Evolutionary conservation across 2,888 invertebrate species (phyloP).

Genomic region (Notocelia uddmanniana): DNA sequence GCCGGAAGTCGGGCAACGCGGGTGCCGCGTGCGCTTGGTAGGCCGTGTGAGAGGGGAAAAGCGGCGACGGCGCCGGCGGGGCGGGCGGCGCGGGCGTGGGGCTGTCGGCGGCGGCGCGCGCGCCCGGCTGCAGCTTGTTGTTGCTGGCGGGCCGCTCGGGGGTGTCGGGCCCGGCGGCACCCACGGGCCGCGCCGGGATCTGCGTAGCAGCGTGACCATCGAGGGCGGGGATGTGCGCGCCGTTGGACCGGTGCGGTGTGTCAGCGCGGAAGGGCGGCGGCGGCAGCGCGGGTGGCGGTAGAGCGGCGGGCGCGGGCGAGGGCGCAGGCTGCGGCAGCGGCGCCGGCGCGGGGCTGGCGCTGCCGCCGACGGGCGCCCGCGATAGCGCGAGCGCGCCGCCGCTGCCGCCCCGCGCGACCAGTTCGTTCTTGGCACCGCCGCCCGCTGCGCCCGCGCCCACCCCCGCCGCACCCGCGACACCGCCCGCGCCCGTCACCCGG

Average conservation of each 20-base stretch:
- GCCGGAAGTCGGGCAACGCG: constrained; percentile 80
- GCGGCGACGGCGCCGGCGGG: constrained; percentile 76
- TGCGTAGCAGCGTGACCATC: constrained; percentile 79
- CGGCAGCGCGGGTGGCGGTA: constrained; percentile 88
- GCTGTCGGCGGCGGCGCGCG: constrained; percentile 79
- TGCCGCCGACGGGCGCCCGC: constrained; percentile 87
- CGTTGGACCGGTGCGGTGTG: constrained; percentile 73
- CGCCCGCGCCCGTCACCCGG: constrained; percentile 88
- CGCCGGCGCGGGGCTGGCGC: constrained; percentile 87
- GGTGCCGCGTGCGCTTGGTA: constrained; percentile 82
- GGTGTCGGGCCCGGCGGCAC: constrained; percentile 76
- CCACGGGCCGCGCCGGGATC: constrained; percentile 76
- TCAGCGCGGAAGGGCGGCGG: constrained; percentile 87
- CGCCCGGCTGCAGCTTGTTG: constrained; percentile 78
- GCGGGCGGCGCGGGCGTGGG: constrained; percentile 80
- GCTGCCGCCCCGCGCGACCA: constrained; percentile 88
- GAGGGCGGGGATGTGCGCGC: constrained; percentile 78
- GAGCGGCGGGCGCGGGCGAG: constrained; percentile 89
- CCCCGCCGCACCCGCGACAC: constrained; percentile 87
- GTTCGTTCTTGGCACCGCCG: constrained; percentile 87
- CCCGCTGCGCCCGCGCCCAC: constrained; percentile 91
- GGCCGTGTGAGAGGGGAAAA: constrained; percentile 78
- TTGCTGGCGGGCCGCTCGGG: constrained; percentile 79
- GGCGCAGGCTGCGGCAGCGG: constrained; percentile 89
- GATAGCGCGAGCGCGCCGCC: constrained; percentile 87